Base-by-base conservation (phyloP, 2,797 vertebrate species). In the Okamejei kenojei region DNA sequence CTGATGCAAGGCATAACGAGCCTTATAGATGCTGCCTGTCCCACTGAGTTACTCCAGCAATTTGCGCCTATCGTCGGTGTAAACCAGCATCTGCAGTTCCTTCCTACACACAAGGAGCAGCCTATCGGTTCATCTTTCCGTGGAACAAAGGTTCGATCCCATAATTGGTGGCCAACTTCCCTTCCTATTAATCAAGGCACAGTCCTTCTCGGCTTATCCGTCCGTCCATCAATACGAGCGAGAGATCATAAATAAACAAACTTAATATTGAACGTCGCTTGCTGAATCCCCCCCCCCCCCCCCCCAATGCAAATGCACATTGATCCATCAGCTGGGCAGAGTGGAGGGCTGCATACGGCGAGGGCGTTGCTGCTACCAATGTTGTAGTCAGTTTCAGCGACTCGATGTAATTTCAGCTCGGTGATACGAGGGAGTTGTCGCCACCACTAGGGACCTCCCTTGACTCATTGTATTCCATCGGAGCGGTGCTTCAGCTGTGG, bases 391-490 rank as follows among this genome's bases (percentile, higher is more conserved):
- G 71, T 17, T 21, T 54, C 76, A 13, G 9, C 1, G 35, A 74
- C 29, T 29, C 54, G 10, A 58, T 74, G 71, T 26, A 76, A 21
- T 92, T 92, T 71, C n/a, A 58, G 26, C 23, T 54, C 68, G 21
- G 68, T 92, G 90, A 73, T 73, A 29, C 58, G 68, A 92, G 35
- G 90, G 90, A 73, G 65, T 71, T 11, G 11, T 92, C 45, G n/a
- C 90, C 76, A 92, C 38, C 71, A 92, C 90, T 54, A 92, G 71
- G 71, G 90, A 92, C 90, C 90, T 92, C 90, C 68, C 90, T 92
- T 92, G 38, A 32, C 90, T 92, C 90, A 92, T 92, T 92, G 35
- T 92, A 76, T 17, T 73, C 38, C 21, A 74, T 54, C n/a, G 71
- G 86, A 90, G 65, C 82, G 5, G 82, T n/a, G 58, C 88, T 35